These are phyloP conservation scores for Eunapius fragilis DNA, from an alignment of 37 sponge, comb jelly and placozoan genomes.

Conservation along the genomic window DNA sequence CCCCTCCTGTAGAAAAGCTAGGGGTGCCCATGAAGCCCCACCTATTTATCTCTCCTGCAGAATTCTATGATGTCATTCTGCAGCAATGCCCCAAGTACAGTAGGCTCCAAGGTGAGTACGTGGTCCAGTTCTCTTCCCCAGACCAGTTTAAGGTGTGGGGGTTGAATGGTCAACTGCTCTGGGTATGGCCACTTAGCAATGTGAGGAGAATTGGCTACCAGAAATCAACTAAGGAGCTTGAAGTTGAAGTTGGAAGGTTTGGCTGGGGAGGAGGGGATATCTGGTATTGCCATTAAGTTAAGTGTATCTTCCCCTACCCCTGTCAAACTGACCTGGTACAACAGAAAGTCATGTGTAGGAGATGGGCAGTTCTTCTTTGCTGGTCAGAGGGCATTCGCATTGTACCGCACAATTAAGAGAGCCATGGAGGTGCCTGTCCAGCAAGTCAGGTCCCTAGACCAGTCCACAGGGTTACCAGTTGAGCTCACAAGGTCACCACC, in stretches of 20 bases:
- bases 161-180: neutral
- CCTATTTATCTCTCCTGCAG: neutral
- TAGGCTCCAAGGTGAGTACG: conserved; percentile 50
- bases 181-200: conserved; percentile 47
- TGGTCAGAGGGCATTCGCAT: neutral
- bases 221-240: conserved; percentile 49
- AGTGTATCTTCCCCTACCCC: neutral
- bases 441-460: neutral
- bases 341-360: neutral
- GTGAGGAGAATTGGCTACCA: no score
- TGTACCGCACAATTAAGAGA: neutral
- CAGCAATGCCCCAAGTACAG: conserved; percentile 47
- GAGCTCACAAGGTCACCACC: no score
- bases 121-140: conserved; percentile 27
- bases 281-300: no score
- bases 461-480: conserved; percentile 41
- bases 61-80: conserved; percentile 30
- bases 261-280: neutral
- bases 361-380: neutral
- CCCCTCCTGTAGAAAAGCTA: conserved; percentile 5
- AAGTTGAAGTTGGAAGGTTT: conserved; percentile 69
- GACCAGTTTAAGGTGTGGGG: conserved; percentile 27
- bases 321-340: neutral
- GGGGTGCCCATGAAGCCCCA: conserved; percentile 11
- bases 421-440: neutral